Evolutionary conservation across 2,113 vertebrate genomes (phyloP).

Genomic region (Progne subis): DNA sequence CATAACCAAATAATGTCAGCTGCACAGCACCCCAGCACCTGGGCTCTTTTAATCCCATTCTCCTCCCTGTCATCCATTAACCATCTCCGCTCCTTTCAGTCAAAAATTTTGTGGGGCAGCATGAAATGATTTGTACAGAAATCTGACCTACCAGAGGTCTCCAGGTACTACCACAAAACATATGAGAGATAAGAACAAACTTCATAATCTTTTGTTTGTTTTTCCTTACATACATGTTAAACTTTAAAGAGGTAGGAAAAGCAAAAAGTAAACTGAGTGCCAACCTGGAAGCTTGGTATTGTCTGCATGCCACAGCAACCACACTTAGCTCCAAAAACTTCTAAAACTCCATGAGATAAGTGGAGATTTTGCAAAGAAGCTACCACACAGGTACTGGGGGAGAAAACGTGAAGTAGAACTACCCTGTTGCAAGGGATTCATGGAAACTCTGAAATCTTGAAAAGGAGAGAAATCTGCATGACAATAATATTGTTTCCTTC

Average conservation of each 20-base stretch:
- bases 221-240: not conserved
- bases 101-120: not conserved
- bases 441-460: constrained; percentile 21
- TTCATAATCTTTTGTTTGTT: not conserved
- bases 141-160: not conserved
- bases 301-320: not conserved
- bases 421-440: constrained; percentile 10
- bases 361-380: constrained; percentile 26
- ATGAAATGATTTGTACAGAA: not conserved
- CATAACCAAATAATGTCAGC: not conserved
- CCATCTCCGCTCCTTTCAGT: not conserved
- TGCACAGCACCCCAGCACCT: not conserved
- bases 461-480: constrained; percentile 67
- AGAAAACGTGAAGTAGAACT: not conserved
- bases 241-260: not conserved
- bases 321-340: not conserved
- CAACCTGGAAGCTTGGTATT: not conserved
- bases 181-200: not conserved
- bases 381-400: not conserved
- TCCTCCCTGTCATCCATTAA: not conserved
- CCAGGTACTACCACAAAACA: not conserved
- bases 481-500: constrained; percentile 66
- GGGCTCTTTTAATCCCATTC: not conserved
- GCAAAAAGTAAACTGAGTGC: not conserved
- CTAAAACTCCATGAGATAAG: not conserved